phyloP scores from a whole-genome alignment of 2,113 vertebrate genomes.

The Nematolebias whitei region DNA sequence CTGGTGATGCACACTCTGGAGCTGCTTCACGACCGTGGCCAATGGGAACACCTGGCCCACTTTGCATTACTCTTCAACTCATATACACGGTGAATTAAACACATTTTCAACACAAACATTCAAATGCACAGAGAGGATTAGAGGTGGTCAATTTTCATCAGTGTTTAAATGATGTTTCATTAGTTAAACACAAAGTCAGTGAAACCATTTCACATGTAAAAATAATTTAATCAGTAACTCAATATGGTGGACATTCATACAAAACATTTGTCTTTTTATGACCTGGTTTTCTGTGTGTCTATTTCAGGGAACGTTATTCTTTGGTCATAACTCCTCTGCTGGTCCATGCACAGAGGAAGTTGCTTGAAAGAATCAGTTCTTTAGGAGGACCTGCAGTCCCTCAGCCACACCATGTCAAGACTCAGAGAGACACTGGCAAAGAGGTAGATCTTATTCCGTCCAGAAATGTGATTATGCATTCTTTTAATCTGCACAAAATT shows the following conservation, averaged over 20 bases:
- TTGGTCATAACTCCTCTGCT: conserved; percentile 86
- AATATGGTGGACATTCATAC: too few relatives aligned
- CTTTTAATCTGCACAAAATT: neutral
- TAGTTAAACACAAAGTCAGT: neutral
- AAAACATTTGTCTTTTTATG: neutral
- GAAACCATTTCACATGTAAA: neutral
- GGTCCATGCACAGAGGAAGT: conserved; percentile 87
- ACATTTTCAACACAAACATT: neutral
- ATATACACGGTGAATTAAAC: conserved; percentile 78
- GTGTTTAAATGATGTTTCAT: neutral
- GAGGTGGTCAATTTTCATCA: neutral
- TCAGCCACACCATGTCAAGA: conserved; percentile 77
- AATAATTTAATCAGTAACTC: neutral
- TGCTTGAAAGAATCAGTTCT: conserved; percentile 79
- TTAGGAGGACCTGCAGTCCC: conserved; percentile 66
- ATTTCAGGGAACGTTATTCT: conserved; percentile 86
- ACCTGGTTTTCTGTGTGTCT: neutral
- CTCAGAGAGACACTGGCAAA: conserved; percentile 59
- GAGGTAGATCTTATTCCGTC: conserved; percentile 74
- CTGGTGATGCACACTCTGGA: conserved; percentile 88
- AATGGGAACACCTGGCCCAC: conserved; percentile 89
- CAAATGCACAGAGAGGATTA: too few relatives aligned
- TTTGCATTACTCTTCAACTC: conserved; percentile 88
- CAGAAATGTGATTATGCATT: neutral
- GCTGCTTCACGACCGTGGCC: conserved; percentile 83